Evolutionary conservation across 92 coral and sea anemone genomes (phyloP).

Genomic region (Siderastrea siderea): DNA sequence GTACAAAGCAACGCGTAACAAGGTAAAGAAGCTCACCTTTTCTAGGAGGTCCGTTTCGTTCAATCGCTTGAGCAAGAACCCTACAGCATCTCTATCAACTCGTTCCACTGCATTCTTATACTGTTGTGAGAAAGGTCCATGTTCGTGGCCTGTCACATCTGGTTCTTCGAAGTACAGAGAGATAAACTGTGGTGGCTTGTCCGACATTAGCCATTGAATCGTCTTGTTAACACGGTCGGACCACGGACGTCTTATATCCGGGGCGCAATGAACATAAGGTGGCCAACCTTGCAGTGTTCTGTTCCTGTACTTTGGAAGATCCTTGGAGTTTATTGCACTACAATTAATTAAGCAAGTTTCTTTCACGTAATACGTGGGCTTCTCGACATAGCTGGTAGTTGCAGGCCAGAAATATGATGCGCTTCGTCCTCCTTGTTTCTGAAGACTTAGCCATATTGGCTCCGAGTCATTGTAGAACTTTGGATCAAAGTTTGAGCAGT

Average conservation of each 20-base stretch:
- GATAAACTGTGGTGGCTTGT: constrained; percentile 83
- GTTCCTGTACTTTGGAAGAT: constrained; percentile 55
- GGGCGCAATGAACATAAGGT: constrained; percentile 74
- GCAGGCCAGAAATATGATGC: constrained; percentile 95
- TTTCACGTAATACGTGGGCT: constrained; percentile 77
- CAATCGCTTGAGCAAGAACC: constrained; percentile 77
- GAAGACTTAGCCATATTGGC: constrained; percentile 92
- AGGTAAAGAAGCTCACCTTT: constrained; percentile 28
- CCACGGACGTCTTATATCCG: constrained; percentile 63
- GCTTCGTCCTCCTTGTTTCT: constrained; percentile 86
- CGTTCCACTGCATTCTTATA: constrained; percentile 65
- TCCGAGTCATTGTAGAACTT: constrained; percentile 87
- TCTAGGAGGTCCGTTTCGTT: constrained; percentile 66
- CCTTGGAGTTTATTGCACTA: constrained; percentile 48
- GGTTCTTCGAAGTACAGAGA: constrained; percentile 76
- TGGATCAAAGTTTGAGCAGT: constrained; percentile 85
- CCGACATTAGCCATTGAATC: constrained; percentile 69
- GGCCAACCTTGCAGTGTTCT: constrained; percentile 74
- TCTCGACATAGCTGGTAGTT: constrained; percentile 72
- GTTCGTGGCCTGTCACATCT: constrained; percentile 76
- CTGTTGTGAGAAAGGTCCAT: constrained; percentile 63
- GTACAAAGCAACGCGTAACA: not conserved
- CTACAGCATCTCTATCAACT: constrained; percentile 83
- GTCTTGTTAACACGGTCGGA: constrained; percentile 72
- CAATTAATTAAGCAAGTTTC: constrained; percentile 65